Percentiles rank a stretch among this genome's conserved stretches.
Conservation (phyloP, 2,797 vertebrate genomes). For the Alauda arvensis region DNA sequence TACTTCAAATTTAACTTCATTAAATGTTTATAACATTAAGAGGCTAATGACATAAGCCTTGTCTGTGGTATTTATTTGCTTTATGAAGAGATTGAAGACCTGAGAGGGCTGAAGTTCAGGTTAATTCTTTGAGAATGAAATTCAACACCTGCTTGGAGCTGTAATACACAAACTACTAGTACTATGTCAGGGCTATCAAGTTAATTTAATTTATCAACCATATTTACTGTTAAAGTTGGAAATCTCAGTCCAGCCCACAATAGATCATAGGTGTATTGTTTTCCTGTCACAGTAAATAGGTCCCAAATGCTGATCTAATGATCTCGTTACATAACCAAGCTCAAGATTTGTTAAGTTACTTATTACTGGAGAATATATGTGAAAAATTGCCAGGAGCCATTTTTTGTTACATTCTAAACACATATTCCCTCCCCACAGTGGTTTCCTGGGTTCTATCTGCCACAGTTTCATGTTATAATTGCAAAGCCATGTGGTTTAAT, state of each 20-base stretch:
- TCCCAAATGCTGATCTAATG: background rate
- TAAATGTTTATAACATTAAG: conserved; percentile 55
- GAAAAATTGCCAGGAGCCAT: background rate
- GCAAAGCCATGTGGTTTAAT: background rate
- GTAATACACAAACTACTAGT: background rate
- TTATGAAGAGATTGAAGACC: background rate
- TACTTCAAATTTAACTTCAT: conserved; percentile 58
- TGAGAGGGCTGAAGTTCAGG: background rate
- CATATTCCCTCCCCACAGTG: background rate
- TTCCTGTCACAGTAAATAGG: background rate
- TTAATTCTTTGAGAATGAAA: background rate
- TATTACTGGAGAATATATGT: background rate
- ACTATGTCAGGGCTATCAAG: background rate
- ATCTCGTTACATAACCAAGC: background rate
- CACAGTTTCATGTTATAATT: background rate
- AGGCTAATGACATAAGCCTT: conserved; percentile 33
- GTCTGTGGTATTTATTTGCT: conserved; percentile 26
- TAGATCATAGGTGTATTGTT: background rate
- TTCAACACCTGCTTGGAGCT: conserved; percentile 2
- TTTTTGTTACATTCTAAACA: background rate
- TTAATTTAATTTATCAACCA: background rate
- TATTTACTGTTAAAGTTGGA: background rate
- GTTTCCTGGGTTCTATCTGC: background rate
- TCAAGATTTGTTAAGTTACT: background rate
- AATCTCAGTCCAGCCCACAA: background rate